phyloP scores from a whole-genome alignment of 2,888 invertebrate species.

The Philereme vetulata region DNA sequence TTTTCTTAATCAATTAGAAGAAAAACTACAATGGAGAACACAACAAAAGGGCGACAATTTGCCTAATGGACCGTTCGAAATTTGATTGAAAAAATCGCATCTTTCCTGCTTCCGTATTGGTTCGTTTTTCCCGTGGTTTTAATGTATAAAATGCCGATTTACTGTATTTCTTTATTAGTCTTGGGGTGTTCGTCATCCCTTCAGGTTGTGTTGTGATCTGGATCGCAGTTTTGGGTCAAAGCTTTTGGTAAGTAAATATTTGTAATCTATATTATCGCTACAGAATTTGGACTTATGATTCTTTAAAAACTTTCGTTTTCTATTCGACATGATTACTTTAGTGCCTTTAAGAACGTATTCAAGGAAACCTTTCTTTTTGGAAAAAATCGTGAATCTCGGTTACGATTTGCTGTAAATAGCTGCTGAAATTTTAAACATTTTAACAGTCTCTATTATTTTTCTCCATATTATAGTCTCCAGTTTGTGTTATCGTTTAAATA shows the following conservation, averaged over 20 bases:
- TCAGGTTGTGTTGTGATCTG: slow-evolving; percentile 42
- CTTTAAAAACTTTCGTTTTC: no score
- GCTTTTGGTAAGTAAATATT: slow-evolving; percentile 27
- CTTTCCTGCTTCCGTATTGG: slow-evolving; percentile 77
- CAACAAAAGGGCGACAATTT: slow-evolving; percentile 71
- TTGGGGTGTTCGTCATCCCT: slow-evolving; percentile 55
- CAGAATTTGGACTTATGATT: not conserved
- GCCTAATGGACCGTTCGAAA: slow-evolving; percentile 70
- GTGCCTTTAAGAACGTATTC: no score
- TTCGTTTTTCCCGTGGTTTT: slow-evolving; percentile 63
- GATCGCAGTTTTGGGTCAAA: slow-evolving; percentile 37
- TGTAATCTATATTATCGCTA: slow-evolving; percentile 23
- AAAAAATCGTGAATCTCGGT: no score
- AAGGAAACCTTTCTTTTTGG: no score
- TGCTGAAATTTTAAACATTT: no score
- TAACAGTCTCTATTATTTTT: no score
- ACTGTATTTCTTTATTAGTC: slow-evolving; percentile 53
- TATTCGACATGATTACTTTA: no score
- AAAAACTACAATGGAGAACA: slow-evolving; percentile 43
- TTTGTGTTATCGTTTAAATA: no score
- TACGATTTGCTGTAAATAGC: no score
- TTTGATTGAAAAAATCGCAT: slow-evolving; percentile 71
- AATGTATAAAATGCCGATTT: slow-evolving; percentile 55
- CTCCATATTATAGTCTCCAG: no score
- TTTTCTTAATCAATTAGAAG: slow-evolving; percentile 36